Evolutionary conservation across 2,888 invertebrate species (phyloP), one percentile per base, ranked within the genome.

Genomic region (Drosophila suboccidentalis): DNA sequence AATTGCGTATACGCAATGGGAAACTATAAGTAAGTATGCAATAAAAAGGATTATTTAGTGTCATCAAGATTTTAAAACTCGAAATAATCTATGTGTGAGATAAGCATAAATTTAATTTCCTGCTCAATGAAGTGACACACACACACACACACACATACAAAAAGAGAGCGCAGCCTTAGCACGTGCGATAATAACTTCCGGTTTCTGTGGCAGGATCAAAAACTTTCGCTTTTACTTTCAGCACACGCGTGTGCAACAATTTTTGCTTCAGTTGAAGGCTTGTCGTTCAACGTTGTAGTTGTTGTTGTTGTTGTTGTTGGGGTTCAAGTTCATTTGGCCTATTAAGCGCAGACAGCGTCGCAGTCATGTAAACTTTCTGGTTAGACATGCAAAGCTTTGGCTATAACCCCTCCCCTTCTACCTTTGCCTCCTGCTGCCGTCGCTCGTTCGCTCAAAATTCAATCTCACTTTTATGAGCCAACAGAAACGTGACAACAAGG

Each of bases 381-480:
- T 79, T 69, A 78, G 76, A 76, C 76, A 79, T 67, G 79, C 71
- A 79, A 67, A 78, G 80, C 60, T 63, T 59, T 62, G 39, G 38
- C 57, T 55, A 22, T 34, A 57, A 22, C 17, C 15, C 10, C 58
- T 13, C 9, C 38, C 19, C 29, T 29, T 8, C 26, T 26, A 1
- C 8, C 29, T 1, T 8, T 8, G 8, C 10, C 5, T 19, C n/a
- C 19, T 11, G 9, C 26, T 11, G 26, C 41, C 29, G 65, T 64
- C 59, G 78, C 65, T 50, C 68, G 61, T 66, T 80, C 80, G 80
- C 65, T 87, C 82, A 87, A 87, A 87, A 89, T 80, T 89, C 87
- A 87, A 87, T 89, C 83, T 87, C 69, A 77, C 80, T 87, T 89
- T 87, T 87, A 87, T 82, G 87, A 86, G 84, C 58, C 82, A 82